Evolutionary conservation across 2,888 invertebrate species (phyloP), one percentile per base, ranked within the genome.

Genomic region (Chamaedrilus cognettii): DNA sequence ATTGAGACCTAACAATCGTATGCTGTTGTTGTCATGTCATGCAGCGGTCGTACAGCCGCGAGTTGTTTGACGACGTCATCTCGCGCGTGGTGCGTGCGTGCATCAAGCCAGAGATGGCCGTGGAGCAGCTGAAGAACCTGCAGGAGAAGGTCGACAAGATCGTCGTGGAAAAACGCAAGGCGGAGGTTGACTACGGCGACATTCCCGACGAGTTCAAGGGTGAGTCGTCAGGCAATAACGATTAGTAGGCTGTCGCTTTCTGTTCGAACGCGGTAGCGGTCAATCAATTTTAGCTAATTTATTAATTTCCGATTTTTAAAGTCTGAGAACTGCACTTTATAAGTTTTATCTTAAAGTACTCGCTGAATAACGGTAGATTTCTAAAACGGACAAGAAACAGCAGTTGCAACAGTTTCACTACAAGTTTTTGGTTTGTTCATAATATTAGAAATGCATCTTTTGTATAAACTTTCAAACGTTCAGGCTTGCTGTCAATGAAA

Each of bases 191-290:
- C 85, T 92, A 90, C 82, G 94, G 93, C 30, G 96, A 96, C 84
- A 95, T 96, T 49, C 96, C 97, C 0, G 96, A 96, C 77, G 96
- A 96, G 85, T 97, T 96, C 84, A 90, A 91, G 83, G 87, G 87
- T 87, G 70, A 62, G 50, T n/a, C 35, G n/a, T n/a, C n/a, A n/a
- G n/a, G n/a, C n/a, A 30, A 49, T 5, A 15, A 7, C 11, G 7
- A 30, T 15, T 7, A 15, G 23, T 23, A 23, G 32, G 28, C 11
- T 58, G 28, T n/a, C n/a, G n/a, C n/a, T n/a, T n/a, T n/a, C n/a
- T n/a, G n/a, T n/a, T n/a, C n/a, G n/a, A n/a, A n/a, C n/a, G n/a
- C n/a, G n/a, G n/a, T n/a, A n/a, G n/a, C n/a, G n/a, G n/a, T n/a
- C n/a, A n/a, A n/a, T n/a, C n/a, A n/a, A 11, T 49, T 19, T 49